Evolutionary conservation across 1,140 invertebrate species (phyloP).

Genomic region (Goniozus legneri): DNA sequence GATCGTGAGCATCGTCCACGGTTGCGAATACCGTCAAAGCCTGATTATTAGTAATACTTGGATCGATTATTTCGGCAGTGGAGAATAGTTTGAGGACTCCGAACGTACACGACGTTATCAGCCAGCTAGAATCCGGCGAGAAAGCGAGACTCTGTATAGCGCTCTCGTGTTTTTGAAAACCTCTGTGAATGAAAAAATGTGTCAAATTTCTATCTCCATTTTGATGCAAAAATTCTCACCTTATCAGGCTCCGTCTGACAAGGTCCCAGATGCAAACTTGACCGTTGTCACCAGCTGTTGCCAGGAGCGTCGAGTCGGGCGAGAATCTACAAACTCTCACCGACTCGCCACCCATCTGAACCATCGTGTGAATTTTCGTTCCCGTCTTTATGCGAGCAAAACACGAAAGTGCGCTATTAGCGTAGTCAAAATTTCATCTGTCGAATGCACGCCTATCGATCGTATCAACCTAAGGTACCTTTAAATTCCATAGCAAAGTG

Average conservation of each 20-base stretch:
- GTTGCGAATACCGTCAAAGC: constrained; percentile 37
- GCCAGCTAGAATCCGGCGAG: constrained; percentile 63
- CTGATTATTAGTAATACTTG: constrained; percentile 47
- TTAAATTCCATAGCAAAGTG: constrained; percentile 67
- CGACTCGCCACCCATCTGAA: constrained; percentile 63
- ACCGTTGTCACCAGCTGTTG: constrained; percentile 73
- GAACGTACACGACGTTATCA: constrained; percentile 65
- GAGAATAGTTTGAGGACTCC: constrained; percentile 68
- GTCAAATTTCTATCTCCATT: constrained; percentile 2
- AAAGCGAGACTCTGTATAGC: constrained; percentile 63
- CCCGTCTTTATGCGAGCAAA: constrained; percentile 61
- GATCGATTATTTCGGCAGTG: constrained; percentile 45
- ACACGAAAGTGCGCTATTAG: too few relatives aligned
- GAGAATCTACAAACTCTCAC: constrained; percentile 67
- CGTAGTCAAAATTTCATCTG: background rate
- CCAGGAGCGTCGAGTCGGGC: constrained; percentile 62
- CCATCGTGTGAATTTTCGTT: constrained; percentile 60
- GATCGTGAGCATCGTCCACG: constrained; percentile 69
- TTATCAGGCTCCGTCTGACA: constrained; percentile 59
- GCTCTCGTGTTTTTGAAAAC: constrained; percentile 66
- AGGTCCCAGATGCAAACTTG: constrained; percentile 73
- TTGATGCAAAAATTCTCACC: constrained; percentile 55
- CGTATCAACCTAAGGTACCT: too few relatives aligned
- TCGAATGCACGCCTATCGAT: too few relatives aligned
- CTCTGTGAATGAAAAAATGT: constrained; percentile 47